These are phyloP conservation scores for Hermetia illucens DNA, from an alignment of 1,140 invertebrate species.

Conservation along the genomic window DNA sequence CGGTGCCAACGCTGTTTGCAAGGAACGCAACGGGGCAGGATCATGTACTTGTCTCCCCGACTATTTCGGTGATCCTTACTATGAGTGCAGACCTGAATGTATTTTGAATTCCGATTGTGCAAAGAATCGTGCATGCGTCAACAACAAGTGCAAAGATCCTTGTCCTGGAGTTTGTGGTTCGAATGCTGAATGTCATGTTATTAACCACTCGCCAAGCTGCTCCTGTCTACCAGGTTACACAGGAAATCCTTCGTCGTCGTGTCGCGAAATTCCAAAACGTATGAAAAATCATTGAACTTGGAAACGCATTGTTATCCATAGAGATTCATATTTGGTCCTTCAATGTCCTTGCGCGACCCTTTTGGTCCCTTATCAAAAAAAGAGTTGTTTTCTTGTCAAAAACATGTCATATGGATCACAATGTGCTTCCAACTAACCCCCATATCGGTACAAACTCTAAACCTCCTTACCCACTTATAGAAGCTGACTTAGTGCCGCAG, in stretches of 20 bases:
- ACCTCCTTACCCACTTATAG: constrained; percentile 12
- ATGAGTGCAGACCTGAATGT: constrained; percentile 56
- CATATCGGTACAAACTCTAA: too few species aligned
- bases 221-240: constrained; percentile 51
- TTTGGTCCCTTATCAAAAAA: too few species aligned
- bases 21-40: constrained; percentile 61
- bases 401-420: too few species aligned
- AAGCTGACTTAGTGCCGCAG: constrained; percentile 18
- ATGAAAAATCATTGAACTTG: constrained; percentile 22
- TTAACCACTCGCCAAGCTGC: constrained; percentile 62
- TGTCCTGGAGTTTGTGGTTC: constrained; percentile 57
- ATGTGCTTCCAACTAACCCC: too few species aligned
- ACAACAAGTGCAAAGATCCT: constrained; percentile 55
- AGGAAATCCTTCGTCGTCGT: constrained; percentile 56
- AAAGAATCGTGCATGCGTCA: constrained; percentile 47
- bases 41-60: constrained; percentile 56
- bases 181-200: constrained; percentile 55
- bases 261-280: constrained; percentile 39
- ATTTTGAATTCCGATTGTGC: constrained; percentile 54
- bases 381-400: too few species aligned
- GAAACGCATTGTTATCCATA: too few species aligned
- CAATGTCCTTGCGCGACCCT: too few species aligned
- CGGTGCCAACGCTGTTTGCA: constrained; percentile 61
- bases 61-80: constrained; percentile 60
- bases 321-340: too few species aligned